A percentile compares a stretch with the other conserved stretches of the same genome.
phyloP scores from a whole-genome alignment of 1,140 invertebrate species.

The Chrysopa pallens region DNA sequence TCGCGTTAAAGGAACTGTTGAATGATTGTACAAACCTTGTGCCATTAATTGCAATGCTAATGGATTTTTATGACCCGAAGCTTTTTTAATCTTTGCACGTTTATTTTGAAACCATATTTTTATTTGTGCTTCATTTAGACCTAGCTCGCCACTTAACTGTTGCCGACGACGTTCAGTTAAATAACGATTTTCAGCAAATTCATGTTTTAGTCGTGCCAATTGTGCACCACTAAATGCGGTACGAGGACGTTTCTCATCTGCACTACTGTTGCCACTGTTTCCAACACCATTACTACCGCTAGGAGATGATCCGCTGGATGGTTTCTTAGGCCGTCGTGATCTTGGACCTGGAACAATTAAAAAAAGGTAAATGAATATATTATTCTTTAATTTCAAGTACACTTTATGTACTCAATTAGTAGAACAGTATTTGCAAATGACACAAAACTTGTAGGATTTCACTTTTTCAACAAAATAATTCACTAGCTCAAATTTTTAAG shows the following conservation, averaged over 20 bases:
- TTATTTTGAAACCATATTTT: conserved; percentile 97
- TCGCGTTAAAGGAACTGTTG: conserved; percentile 51
- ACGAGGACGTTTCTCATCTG: conserved; percentile 86
- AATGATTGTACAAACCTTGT: conserved; percentile 80
- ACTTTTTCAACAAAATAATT: too few species aligned
- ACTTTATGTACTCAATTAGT: too few species aligned
- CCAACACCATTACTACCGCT: conserved; percentile 11
- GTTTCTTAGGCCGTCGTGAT: conserved; percentile 63
- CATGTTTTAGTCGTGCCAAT: conserved; percentile 73
- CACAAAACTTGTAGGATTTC: too few species aligned
- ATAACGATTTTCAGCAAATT: conserved; percentile 84
- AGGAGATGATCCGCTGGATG: conserved; percentile 23
- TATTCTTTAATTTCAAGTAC: too few species aligned
- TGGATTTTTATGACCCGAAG: conserved; percentile 62
- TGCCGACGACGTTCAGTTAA: conserved; percentile 77
- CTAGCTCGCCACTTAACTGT: conserved; percentile 67
- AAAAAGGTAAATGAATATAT: too few species aligned
- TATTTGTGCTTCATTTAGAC: conserved; percentile 86
- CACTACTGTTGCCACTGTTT: conserved; percentile 9
- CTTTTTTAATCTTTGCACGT: conserved; percentile 86
- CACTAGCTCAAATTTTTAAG: too few species aligned
- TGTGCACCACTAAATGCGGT: conserved; percentile 96
- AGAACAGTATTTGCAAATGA: too few species aligned
- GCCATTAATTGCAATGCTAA: conserved; percentile 79
- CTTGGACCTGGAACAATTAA: conserved; percentile 60